Conservation (phyloP, 2,888 invertebrate species). For the Silvanus unidentatus region DNA sequence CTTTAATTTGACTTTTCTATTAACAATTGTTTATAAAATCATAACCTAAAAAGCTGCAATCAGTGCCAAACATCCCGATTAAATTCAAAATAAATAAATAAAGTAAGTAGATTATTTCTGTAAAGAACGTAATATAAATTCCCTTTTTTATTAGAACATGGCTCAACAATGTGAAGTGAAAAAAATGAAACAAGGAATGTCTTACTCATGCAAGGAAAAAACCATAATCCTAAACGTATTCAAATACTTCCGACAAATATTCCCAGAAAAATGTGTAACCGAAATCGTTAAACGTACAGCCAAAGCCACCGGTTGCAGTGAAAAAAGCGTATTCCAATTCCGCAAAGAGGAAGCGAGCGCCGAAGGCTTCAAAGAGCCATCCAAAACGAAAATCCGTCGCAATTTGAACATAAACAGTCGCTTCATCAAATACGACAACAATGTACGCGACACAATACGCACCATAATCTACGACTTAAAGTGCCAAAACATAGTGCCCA, state of each 20-base stretch:
- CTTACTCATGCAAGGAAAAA: slow-evolving; percentile 44
- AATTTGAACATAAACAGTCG: slow-evolving; percentile 43
- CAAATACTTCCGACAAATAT: slow-evolving; percentile 40
- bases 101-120: too few species aligned
- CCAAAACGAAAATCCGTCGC: slow-evolving; percentile 41
- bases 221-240: slow-evolving; percentile 45
- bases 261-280: slow-evolving; percentile 40
- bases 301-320: slow-evolving; percentile 44
- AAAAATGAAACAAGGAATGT: slow-evolving; percentile 46
- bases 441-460: slow-evolving; percentile 38
- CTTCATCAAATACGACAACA: slow-evolving; percentile 41
- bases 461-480: slow-evolving; percentile 41
- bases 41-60: too few species aligned
- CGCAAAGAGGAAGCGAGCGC: slow-evolving; percentile 43
- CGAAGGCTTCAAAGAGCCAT: slow-evolving; percentile 42
- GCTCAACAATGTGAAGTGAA: slow-evolving; percentile 29
- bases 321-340: slow-evolving; percentile 44
- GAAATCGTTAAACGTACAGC: slow-evolving; percentile 41
- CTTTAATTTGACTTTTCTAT: too few species aligned
- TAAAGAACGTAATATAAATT: too few species aligned
- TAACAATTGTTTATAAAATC: too few species aligned
- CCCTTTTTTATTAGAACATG: too few species aligned
- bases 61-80: too few species aligned
- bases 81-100: too few species aligned
- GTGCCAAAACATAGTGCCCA: slow-evolving; percentile 38